Conservation (phyloP, 2,888 invertebrate species). For the Eristalis arbustorum region DNA sequence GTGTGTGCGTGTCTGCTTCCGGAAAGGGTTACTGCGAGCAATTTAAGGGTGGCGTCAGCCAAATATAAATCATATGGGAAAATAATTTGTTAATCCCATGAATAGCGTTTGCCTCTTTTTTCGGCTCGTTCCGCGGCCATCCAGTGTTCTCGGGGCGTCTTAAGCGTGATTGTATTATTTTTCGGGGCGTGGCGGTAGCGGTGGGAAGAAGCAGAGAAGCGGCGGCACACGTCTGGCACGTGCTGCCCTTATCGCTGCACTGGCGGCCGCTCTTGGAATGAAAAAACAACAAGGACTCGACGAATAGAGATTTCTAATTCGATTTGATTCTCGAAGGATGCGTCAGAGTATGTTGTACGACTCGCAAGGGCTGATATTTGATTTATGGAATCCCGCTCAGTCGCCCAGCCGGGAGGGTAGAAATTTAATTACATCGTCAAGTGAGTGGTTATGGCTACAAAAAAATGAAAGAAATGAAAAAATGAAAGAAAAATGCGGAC, state of each 20-base stretch:
- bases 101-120: constrained; percentile 58
- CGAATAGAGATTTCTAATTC: constrained; percentile 42
- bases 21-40: constrained; percentile 49
- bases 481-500: no score
- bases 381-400: constrained; percentile 44
- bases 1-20: neutral
- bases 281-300: constrained; percentile 51
- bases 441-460: constrained; percentile 41
- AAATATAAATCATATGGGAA: constrained; percentile 63
- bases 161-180: constrained; percentile 64
- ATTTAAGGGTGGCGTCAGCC: constrained; percentile 52
- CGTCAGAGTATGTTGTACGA: neutral
- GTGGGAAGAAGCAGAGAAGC: constrained; percentile 51
- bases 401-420: constrained; percentile 25
- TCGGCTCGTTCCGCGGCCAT: constrained; percentile 9
- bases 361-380: constrained; percentile 45
- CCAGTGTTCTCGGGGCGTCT: constrained; percentile 27
- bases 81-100: constrained; percentile 69
- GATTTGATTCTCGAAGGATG: constrained; percentile 21
- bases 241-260: constrained; percentile 60
- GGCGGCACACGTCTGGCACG: constrained; percentile 64
- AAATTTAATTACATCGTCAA: constrained; percentile 63
- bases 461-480: neutral
- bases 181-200: constrained; percentile 46
- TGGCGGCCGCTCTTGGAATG: constrained; percentile 22